A percentile compares a stretch with the other conserved stretches of the same genome.
phyloP scores from a whole-genome alignment of 2,888 invertebrate species.

The Fabriciana adippe region DNA sequence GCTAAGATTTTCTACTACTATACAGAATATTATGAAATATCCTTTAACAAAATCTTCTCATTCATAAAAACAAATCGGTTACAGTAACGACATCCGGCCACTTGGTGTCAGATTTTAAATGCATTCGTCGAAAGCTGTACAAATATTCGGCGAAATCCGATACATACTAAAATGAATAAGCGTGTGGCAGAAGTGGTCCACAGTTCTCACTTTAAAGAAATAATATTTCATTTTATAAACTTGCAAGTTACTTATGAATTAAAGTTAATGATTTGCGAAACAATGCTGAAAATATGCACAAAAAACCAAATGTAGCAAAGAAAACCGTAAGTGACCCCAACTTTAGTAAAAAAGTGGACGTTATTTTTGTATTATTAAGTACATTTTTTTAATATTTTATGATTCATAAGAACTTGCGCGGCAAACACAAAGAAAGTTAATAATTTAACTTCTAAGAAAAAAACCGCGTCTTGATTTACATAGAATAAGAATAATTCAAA shows the following conservation, averaged over 20 bases:
- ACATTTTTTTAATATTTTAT: no score
- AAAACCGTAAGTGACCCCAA: conserved; percentile 7
- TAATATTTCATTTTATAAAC: not conserved
- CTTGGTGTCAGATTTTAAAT: conserved; percentile 34
- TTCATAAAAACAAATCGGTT: no score
- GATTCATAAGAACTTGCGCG: no score
- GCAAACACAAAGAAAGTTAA: no score
- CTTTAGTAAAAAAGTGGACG: not conserved
- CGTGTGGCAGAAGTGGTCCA: conserved; percentile 14
- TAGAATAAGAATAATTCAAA: no score
- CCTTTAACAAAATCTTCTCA: no score
- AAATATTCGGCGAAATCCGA: conserved; percentile 49
- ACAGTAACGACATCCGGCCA: not conserved
- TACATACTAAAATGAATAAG: conserved; percentile 35
- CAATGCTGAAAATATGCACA: not conserved
- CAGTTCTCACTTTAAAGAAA: not conserved
- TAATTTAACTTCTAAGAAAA: no score
- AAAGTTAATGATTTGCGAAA: conserved; percentile 12
- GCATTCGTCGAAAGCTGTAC: conserved; percentile 40
- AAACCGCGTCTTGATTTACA: no score
- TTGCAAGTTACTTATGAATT: conserved; percentile 8
- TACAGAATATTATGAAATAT: no score
- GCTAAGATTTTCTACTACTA: no score
- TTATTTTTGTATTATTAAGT: no score
- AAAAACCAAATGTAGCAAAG: conserved; percentile 10